Evolutionary conservation across 1,140 invertebrate genomes (phyloP).

Genomic region (Drosophila bifasciata): DNA sequence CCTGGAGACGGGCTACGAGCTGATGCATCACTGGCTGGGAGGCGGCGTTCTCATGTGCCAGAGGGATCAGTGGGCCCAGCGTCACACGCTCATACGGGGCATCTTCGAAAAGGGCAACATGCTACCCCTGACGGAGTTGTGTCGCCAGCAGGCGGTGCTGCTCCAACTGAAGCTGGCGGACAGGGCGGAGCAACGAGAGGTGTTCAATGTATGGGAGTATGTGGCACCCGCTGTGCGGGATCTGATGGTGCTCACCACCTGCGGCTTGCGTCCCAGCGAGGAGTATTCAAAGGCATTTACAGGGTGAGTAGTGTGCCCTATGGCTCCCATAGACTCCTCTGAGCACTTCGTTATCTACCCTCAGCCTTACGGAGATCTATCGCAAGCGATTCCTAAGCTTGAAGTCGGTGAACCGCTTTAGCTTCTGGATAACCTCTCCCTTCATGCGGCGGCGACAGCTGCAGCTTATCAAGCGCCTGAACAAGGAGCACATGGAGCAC

Average conservation of each 20-base stretch:
- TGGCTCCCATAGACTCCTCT: too few species aligned
- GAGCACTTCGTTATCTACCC: background rate
- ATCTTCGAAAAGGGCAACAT: conserved; percentile 37
- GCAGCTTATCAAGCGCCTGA: conserved; percentile 45
- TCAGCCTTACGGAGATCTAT: conserved; percentile 51
- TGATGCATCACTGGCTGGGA: conserved; percentile 54
- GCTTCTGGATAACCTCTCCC: conserved; percentile 47
- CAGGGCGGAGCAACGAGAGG: conserved; percentile 4
- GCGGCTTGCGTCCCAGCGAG: conserved; percentile 41
- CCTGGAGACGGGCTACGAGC: conserved; percentile 57
- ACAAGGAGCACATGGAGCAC: conserved; percentile 41
- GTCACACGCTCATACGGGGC: conserved; percentile 34
- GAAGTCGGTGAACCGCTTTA: conserved; percentile 57
- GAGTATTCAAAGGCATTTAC: conserved; percentile 35
- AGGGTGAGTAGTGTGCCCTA: conserved; percentile 31
- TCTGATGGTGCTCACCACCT: conserved; percentile 43
- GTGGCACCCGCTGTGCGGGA: conserved; percentile 31
- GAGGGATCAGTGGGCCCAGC: conserved; percentile 48
- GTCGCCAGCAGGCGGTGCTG: conserved; percentile 24
- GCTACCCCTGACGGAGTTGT: conserved; percentile 17
- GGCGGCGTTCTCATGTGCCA: conserved; percentile 42
- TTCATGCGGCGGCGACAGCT: conserved; percentile 40
- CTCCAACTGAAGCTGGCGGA: conserved; percentile 17
- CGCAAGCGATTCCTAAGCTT: conserved; percentile 56
- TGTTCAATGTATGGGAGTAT: conserved; percentile 31